Conservation (phyloP, 37 sponge, comb jelly and placozoan genomes). For the Ianthella basta region DNA sequence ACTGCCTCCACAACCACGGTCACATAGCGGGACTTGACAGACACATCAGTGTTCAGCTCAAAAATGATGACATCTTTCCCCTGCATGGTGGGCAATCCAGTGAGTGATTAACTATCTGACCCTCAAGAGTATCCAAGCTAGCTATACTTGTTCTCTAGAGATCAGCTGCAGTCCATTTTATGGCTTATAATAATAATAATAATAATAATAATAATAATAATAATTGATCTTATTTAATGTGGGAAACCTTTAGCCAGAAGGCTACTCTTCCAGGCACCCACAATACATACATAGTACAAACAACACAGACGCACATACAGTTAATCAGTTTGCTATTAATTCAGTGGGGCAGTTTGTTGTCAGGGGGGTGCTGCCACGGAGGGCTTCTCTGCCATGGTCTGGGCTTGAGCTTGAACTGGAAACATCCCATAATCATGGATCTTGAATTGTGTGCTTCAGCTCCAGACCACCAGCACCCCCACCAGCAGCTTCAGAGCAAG, state of each 20-base stretch:
- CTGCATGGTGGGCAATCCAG: neutral
- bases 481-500: neutral
- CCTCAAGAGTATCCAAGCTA: neutral
- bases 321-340: too few species aligned
- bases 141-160: neutral
- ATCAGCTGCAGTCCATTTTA: neutral
- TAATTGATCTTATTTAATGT: too few species aligned
- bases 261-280: too few species aligned
- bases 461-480: neutral
- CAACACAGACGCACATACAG: too few species aligned
- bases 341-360: too few species aligned
- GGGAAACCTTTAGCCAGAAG: too few species aligned
- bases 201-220: neutral
- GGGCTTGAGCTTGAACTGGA: too few species aligned
- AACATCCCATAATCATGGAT: too few species aligned
- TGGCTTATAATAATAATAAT: neutral
- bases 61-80: slow-evolving; percentile 33
- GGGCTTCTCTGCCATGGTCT: too few species aligned
- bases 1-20: slow-evolving; percentile 26
- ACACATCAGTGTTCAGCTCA: slow-evolving; percentile 17
- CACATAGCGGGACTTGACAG: neutral
- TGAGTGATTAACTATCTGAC: neutral
- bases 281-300: too few species aligned
- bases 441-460: too few species aligned
- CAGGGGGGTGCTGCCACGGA: too few species aligned